Evolutionary conservation across 2,888 invertebrate genomes (phyloP).

Genomic region (Drosophila anomalata): DNA sequence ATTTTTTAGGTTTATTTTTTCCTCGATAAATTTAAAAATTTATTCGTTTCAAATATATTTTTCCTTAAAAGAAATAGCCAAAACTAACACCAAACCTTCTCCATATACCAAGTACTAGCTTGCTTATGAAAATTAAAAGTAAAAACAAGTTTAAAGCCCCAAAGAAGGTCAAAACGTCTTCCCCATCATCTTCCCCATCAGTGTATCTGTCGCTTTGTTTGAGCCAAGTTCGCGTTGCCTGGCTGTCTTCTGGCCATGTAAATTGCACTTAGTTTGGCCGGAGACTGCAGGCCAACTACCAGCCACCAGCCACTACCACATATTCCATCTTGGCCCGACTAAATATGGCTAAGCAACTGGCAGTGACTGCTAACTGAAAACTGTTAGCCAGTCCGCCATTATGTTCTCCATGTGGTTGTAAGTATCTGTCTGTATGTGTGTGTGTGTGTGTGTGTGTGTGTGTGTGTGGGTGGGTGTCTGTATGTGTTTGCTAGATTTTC

Average conservation of each 20-base stretch:
- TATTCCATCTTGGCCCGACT: constrained; percentile 32
- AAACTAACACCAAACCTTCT: too few species aligned
- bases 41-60: too few species aligned
- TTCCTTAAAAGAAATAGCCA: too few species aligned
- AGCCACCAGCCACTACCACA: constrained; percentile 1
- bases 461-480: constrained; percentile 15
- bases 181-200: neutral
- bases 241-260: constrained; percentile 30
- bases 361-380: constrained; percentile 58
- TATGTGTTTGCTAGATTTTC: constrained; percentile 41
- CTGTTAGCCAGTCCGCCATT: constrained; percentile 67
- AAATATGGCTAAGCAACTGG: constrained; percentile 62
- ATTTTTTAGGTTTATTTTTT: too few species aligned
- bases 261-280: constrained; percentile 28
- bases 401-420: constrained; percentile 45
- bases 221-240: constrained; percentile 25
- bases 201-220: constrained; percentile 18
- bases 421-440: neutral
- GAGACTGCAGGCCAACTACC: constrained; percentile 3
- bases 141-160: neutral
- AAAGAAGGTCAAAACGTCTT: constrained; percentile 14
- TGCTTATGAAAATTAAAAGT: neutral
- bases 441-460: neutral
- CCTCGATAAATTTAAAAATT: too few species aligned
- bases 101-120: too few species aligned